Evolutionary conservation across 2,888 invertebrate genomes (phyloP), one percentile per base, ranked within the genome.

Genomic region (Congeria kusceri): DNA sequence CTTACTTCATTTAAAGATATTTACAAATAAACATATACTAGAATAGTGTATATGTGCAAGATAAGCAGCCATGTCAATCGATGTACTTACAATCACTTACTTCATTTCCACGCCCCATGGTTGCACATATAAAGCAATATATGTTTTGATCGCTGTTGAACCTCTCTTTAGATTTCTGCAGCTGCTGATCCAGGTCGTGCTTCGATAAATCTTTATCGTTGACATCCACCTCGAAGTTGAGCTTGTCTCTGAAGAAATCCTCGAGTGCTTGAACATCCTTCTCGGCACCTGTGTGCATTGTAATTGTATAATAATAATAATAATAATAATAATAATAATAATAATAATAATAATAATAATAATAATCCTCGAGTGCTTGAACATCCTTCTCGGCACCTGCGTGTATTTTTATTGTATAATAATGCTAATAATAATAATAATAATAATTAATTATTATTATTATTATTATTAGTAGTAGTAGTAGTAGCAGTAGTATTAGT

Each of bases 371-470:
- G 3, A 84, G 46, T n/a, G 59, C 62, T 3, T 46, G n/a, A 13
- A 81, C 81, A 64, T 84, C 84, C 13, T 63, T n/a, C 9, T 68
- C 59, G 18, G 77, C 72, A 20, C 69, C 82, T 82, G 29, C 9
- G 49, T 2, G n/a, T 39, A 23, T 39, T 23, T 13, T 18, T n/a
- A n/a, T n/a, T n/a, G n/a, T n/a, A n/a, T n/a, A n/a, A n/a, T n/a
- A n/a, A n/a, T n/a, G n/a, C n/a, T n/a, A n/a, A n/a, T n/a, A n/a
- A n/a, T n/a, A n/a, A 44, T n/a, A n/a, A n/a, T n/a, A n/a, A n/a
- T n/a, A n/a, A n/a, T n/a, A n/a, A n/a, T n/a, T n/a, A n/a, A n/a
- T n/a, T n/a, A n/a, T n/a, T n/a, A n/a, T n/a, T n/a, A n/a, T n/a
- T n/a, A n/a, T n/a, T n/a, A n/a, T n/a, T n/a, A n/a, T n/a, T n/a